Conservation (phyloP, 1,140 invertebrate species). For the Micrasema minimum region DNA sequence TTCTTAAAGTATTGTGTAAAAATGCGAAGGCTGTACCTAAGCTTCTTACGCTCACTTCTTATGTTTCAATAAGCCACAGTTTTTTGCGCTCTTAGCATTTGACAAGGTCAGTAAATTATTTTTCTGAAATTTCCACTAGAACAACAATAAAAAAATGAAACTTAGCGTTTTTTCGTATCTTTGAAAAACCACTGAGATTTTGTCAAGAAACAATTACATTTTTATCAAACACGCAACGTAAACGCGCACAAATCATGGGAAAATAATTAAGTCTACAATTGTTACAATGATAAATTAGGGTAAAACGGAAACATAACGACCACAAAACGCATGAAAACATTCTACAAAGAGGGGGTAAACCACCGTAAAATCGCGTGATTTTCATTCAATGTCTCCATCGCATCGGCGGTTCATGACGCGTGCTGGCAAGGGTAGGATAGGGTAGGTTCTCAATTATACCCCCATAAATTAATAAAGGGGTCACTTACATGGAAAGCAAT, state of each 20-base stretch:
- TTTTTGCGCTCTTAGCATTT: no score
- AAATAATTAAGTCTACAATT: constrained; percentile 23
- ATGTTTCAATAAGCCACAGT: no score
- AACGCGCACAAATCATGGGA: background rate
- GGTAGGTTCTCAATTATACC: constrained; percentile 35
- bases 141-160: no score
- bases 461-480: constrained; percentile 45
- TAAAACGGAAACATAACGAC: constrained; percentile 25
- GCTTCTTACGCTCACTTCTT: no score
- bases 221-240: background rate
- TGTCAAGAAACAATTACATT: no score
- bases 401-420: background rate
- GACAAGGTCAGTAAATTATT: no score
- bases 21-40: no score
- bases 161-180: no score
- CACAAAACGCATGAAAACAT: constrained; percentile 34
- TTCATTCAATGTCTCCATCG: constrained; percentile 34
- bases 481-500: constrained; percentile 43
- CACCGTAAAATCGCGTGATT: constrained; percentile 37
- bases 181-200: no score
- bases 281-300: constrained; percentile 34
- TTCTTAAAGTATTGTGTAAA: no score
- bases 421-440: constrained; percentile 3
- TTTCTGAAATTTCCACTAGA: no score
- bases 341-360: constrained; percentile 29